Evolutionary conservation across 2,797 vertebrate genomes (phyloP), one percentile per base, ranked within the genome.

Genomic region (Brachyalestes nurse): DNA sequence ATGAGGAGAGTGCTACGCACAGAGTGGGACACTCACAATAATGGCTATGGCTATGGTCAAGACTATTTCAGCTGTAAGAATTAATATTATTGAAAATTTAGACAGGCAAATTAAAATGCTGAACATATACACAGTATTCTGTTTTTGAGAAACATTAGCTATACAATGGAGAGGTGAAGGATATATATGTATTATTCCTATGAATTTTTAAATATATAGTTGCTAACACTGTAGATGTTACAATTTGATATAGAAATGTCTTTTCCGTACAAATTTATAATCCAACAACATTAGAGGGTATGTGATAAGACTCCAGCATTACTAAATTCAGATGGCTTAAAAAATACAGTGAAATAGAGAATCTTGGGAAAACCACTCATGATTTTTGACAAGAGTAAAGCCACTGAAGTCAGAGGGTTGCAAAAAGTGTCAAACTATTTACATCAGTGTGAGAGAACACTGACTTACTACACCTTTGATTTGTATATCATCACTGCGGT

Each of bases 391-490:
- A 86, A 78, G 42, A 76, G 55, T 58, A 71, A 83, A 85, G 65
- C 78, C 28, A 57, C 45, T 74, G 65, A 74, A 75, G 69, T 79
- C 66, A 69, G 70, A 72, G 71, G 66, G 75, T 72, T 84, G 78
- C 74, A 75, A 75, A 80, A 72, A 79, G 42, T 83, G 83, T 82
- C 75, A 83, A 79, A 84, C 81, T 82, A 69, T 87, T 86, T 81
- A 78, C 78, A 80, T 49, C 77, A 67, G 72, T 62, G 70, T 82
- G 61, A 72, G 79, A 83, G 77, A 81, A 65, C 14, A 62, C 55
- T 81, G 84, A 79, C 81, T 72, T 78, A 77, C 73, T 64, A 62
- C 53, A 78, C 69, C 51, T 85, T 87, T 87, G 80, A 87, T 86
- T 74, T 57, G n/a, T 73, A 78, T 19, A 76, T 84, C 81, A 75